Evolutionary conservation across 2,797 vertebrate genomes (phyloP), one percentile per base, ranked within the genome.

Genomic region (Alcedo quadribrachys): DNA sequence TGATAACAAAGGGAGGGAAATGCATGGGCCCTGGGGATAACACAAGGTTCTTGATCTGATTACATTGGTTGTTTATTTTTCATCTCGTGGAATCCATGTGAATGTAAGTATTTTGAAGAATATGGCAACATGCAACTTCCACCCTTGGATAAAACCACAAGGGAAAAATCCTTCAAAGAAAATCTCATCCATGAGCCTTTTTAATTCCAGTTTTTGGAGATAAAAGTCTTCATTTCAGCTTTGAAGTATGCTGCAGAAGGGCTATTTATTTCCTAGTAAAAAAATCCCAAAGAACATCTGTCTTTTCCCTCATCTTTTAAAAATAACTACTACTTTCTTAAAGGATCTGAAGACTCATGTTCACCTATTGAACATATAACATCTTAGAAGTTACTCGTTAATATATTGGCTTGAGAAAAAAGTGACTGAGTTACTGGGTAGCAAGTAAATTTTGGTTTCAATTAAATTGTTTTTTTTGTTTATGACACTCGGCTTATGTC

Each of bases 361-460:
- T 78, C 11, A 57, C 43, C 33, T 67, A 19, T 32, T 80, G 24
- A n/a, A 35, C 85, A 57, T 12, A 2, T 12, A 89, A 48, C 22
- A 42, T 5, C 12, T 67, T 22, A 21, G 7, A 61, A 28, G 5
- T 58, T 89, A 62, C 13, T 45, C 1, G 1, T 68, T 65, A 46
- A n/a, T 35, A 45, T 35, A 48, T 8, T n/a, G 8, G 15, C 50
- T 92, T 32, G 74, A 86, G 32, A 46, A 91, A 83, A 71, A 55
- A 5, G 3, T 40, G 6, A 46, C 13, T 0, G 1, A 68, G 8
- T 60, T 73, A 61, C 33, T 27, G 18, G 11, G 10, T 53, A 40
- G 46, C 8, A 22, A 51, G 48, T 35, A 5, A 76, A 70, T 45
- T 65, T 69, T 60, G 7, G 4, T 80, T 24, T 24, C 66, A 63